A percentile compares a stretch with the other conserved stretches of the same genome.
Conservation (phyloP, 2,888 invertebrate species). For the Hypolimnas misippus region DNA sequence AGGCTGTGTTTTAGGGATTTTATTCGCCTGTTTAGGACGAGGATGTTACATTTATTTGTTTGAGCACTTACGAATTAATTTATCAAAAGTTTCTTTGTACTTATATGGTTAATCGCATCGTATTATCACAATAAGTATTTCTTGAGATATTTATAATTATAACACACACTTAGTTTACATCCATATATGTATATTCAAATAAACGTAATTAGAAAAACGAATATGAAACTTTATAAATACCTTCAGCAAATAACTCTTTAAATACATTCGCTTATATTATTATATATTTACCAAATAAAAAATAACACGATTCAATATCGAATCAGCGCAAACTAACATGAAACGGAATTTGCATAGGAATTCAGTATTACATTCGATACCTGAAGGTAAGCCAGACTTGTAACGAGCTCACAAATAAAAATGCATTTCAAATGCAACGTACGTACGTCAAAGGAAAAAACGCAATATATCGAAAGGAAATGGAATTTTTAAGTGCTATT, state of each 20-base stretch:
- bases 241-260: neutral
- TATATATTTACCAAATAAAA: neutral
- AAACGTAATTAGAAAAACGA: too few species aligned
- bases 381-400: slow-evolving; percentile 19
- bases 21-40: slow-evolving; percentile 16
- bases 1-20: slow-evolving; percentile 59
- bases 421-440: slow-evolving; percentile 39
- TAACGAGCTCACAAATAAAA: slow-evolving; percentile 42
- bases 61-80: neutral
- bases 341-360: slow-evolving; percentile 22
- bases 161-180: too few species aligned
- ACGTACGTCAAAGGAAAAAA: slow-evolving; percentile 36
- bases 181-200: too few species aligned
- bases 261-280: neutral
- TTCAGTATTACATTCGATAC: slow-evolving; percentile 30
- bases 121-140: too few species aligned
- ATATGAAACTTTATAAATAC: too few species aligned
- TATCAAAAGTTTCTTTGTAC: neutral
- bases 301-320: slow-evolving; percentile 6
- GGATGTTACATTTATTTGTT: slow-evolving; percentile 4
- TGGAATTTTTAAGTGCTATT: slow-evolving; percentile 20
- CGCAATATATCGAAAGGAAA: slow-evolving; percentile 17
- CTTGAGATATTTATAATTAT: too few species aligned
- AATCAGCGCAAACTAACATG: slow-evolving; percentile 18
- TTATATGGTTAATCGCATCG: too few species aligned